phyloP scores from a whole-genome alignment of 2,888 invertebrate species.

The Heliconius aoede region DNA sequence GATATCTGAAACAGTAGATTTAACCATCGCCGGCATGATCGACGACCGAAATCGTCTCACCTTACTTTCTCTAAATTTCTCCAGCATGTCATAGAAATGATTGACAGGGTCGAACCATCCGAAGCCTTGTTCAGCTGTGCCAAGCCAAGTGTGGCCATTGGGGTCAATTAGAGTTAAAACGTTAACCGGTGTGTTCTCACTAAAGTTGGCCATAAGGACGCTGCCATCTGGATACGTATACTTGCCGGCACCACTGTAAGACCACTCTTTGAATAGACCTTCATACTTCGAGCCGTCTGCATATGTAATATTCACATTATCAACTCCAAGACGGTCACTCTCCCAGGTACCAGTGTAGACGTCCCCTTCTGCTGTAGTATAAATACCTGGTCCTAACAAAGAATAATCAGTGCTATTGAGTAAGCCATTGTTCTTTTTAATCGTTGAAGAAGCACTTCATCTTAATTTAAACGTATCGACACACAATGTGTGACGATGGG shows the following conservation, averaged over 20 bases:
- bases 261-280: slow-evolving; percentile 78
- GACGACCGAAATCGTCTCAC: slow-evolving; percentile 29
- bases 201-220: slow-evolving; percentile 74
- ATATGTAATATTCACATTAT: slow-evolving; percentile 67
- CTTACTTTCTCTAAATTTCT: slow-evolving; percentile 54
- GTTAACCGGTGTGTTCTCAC: slow-evolving; percentile 78
- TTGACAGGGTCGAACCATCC: slow-evolving; percentile 73
- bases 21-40: slow-evolving; percentile 1
- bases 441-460: slow-evolving; percentile 16
- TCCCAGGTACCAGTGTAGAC: slow-evolving; percentile 83
- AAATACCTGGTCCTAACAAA: slow-evolving; percentile 76
- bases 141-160: slow-evolving; percentile 81
- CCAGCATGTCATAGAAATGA: slow-evolving; percentile 71
- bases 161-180: slow-evolving; percentile 75
- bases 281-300: slow-evolving; percentile 77
- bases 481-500: slow-evolving; percentile 15
- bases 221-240: slow-evolving; percentile 82
- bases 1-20: slow-evolving; percentile 31
- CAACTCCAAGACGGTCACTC: slow-evolving; percentile 74
- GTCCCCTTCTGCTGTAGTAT: slow-evolving; percentile 84
- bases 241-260: slow-evolving; percentile 74
- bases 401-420: slow-evolving; percentile 21
- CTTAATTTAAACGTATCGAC: slow-evolving; percentile 27
- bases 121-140: slow-evolving; percentile 68
- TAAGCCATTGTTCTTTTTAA: slow-evolving; percentile 20